These are phyloP conservation scores for Chymomyza procnemis DNA, from an alignment of 2,888 invertebrate species.

Conservation along the genomic window DNA sequence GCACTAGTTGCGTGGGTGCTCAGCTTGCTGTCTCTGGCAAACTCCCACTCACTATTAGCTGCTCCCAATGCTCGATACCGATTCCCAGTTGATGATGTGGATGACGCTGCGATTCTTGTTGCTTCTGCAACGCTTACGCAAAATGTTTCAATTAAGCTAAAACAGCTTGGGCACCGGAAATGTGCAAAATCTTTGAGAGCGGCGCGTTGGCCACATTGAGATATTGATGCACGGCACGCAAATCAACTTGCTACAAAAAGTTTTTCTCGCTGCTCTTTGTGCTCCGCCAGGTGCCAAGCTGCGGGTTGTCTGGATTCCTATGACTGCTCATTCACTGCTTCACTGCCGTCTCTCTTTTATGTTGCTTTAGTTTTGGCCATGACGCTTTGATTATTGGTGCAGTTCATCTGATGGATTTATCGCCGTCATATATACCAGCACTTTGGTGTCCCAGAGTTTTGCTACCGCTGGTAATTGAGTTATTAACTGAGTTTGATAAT, in stretches of 20 bases:
- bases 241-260: constrained; percentile 38
- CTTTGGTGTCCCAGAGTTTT: constrained; percentile 1
- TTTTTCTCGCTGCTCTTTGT: neutral
- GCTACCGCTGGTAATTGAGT: constrained; percentile 56
- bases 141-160: constrained; percentile 68
- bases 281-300: constrained; percentile 59
- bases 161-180: constrained; percentile 21
- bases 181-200: neutral
- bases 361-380: neutral
- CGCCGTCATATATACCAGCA: constrained; percentile 17
- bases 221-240: constrained; percentile 64
- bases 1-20: constrained; percentile 1
- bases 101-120: neutral
- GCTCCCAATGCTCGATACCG: neutral
- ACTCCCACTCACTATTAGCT: neutral
- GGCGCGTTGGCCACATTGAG: constrained; percentile 45
- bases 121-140: constrained; percentile 64
- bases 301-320: constrained; percentile 42
- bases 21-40: neutral
- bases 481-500: constrained; percentile 39
- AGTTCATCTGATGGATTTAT: constrained; percentile 60
- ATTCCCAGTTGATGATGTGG: neutral
- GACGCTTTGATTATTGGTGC: constrained; percentile 38
- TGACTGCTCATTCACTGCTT: too few relatives aligned
- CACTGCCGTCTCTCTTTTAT: neutral